Base-by-base conservation (phyloP, 23 tunicate genomes). In the Oikopleura dioica region DNA sequence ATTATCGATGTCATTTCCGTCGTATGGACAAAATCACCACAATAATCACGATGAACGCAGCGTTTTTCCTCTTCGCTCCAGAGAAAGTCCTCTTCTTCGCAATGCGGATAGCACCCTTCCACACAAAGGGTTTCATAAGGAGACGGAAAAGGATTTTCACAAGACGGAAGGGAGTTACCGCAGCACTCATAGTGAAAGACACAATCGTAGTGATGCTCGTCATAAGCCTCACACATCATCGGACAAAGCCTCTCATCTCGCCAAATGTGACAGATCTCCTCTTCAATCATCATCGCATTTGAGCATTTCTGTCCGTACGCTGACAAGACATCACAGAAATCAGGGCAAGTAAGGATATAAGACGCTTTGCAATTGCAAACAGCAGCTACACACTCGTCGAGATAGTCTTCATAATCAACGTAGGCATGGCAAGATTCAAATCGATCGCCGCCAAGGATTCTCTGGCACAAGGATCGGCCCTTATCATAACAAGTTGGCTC, bases 161-260 rank as follows among this genome's bases (percentile, higher is more conserved):
- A 21, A 21, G 72, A 12, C 26, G 72, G 72, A 5, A 63, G 2
- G 5, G 16, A 31, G 26, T 63, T 63, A 16, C 72, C 72, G 33
- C 72, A 63, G 33, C 72, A 63, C 26, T 63, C 72, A 63, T 63
- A 63, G 33, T 63, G 72, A 23, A 23, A 63, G 2, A 63, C 30
- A 63, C 72, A 63, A 63, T 63, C 72, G 26, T 63, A 63, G 30
- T 28, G 30, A 23, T 63, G 4, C 4, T 63, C 72, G 33, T 63
- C 26, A 16, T 28, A 2, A 28, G 30, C 26, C 72, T 63, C 72
- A 28, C 72, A 63, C 72, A 63, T 63, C 33, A 63, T 16, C 4
- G 72, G 72, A 28, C 72, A 63, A 28, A 63, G 72, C 33, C 33
- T 23, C 33, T 63, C 72, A 63, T 28, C 26, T 28, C 72, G 72